phyloP scores from a whole-genome alignment of 2,888 invertebrate genomes.

The Tenthredo distinguenda region DNA sequence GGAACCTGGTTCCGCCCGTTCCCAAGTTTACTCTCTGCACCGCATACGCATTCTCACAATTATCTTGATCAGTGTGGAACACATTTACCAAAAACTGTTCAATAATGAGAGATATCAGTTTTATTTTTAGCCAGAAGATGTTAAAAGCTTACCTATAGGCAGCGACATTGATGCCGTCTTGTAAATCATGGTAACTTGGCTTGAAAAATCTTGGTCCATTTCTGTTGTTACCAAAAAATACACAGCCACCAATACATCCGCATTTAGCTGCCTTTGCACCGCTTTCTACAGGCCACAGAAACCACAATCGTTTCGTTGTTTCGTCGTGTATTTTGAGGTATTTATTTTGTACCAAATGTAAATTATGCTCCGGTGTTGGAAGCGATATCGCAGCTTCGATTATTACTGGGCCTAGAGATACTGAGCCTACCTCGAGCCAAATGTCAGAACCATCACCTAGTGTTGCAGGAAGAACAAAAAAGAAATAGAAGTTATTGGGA shows the following conservation, averaged over 20 bases:
- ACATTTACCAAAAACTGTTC: background rate
- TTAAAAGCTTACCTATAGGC: constrained; percentile 81
- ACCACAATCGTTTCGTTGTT: constrained; percentile 93
- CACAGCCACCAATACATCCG: constrained; percentile 97
- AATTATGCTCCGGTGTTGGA: constrained; percentile 87
- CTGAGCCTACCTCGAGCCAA: constrained; percentile 96
- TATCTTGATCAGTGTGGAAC: background rate
- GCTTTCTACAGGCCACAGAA: constrained; percentile 91
- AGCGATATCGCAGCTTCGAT: constrained; percentile 93
- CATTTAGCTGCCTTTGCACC: constrained; percentile 86
- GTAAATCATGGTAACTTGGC: constrained; percentile 88
- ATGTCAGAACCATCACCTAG: constrained; percentile 81
- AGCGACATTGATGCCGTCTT: constrained; percentile 91
- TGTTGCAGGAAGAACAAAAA: constrained; percentile 57
- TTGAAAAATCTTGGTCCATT: constrained; percentile 95
- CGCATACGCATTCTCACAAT: background rate
- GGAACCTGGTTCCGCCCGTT: too few relatives aligned
- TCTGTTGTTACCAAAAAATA: constrained; percentile 95
- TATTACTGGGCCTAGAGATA: constrained; percentile 93
- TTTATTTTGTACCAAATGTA: constrained; percentile 90
- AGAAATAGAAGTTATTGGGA: background rate
- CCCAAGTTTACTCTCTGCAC: background rate
- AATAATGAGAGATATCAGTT: background rate
- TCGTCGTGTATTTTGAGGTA: constrained; percentile 92
- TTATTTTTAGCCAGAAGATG: background rate